These are phyloP conservation scores for Contarinia nasturtii DNA, from an alignment of 1,140 invertebrate genomes.

Conservation along the genomic window DNA sequence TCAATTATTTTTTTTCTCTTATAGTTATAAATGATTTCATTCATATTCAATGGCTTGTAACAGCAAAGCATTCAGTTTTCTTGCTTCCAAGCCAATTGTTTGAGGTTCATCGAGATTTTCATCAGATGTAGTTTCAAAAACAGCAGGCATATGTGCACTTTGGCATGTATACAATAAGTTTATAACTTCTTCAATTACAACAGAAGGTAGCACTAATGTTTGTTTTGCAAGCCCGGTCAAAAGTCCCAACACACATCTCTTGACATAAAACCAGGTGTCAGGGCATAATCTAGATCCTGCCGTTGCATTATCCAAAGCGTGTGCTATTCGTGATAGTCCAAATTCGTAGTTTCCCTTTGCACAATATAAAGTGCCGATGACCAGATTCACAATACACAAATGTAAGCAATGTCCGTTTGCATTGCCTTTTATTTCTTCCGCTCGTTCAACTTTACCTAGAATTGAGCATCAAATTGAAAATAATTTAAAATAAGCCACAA, in stretches of 20 bases:
- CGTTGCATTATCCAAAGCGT: slow-evolving; percentile 20
- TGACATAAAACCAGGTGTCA: slow-evolving; percentile 92
- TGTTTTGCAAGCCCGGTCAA: slow-evolving; percentile 81
- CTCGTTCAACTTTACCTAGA: slow-evolving; percentile 98
- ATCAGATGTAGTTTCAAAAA: slow-evolving; percentile 4
- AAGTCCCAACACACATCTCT: slow-evolving; percentile 76
- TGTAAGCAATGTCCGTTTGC: slow-evolving; percentile 94
- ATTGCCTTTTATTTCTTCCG: slow-evolving; percentile 83
- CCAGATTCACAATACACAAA: slow-evolving; percentile 95
- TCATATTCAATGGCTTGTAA: slow-evolving; percentile 21
- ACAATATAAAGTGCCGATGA: slow-evolving; percentile 96
- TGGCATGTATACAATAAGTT: slow-evolving; percentile 80
- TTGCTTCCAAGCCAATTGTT: slow-evolving; percentile 21
- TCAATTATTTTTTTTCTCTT: too few species aligned
- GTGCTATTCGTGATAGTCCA: slow-evolving; percentile 81
- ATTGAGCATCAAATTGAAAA: too few species aligned
- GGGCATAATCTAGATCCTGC: slow-evolving; percentile 43
- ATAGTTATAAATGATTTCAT: too few species aligned
- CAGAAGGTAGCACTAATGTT: slow-evolving; percentile 68
- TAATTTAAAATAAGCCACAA: too few species aligned
- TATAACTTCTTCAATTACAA: slow-evolving; percentile 70
- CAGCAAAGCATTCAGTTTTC: slow-evolving; percentile 15
- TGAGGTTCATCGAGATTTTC: slow-evolving; percentile 16
- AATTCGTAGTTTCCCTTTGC: slow-evolving; percentile 99
- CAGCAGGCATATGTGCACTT: slow-evolving; percentile 21